Evolutionary conservation across 2,113 vertebrate genomes (phyloP), one percentile per base, ranked within the genome.

Genomic region (Scomber japonicus): DNA sequence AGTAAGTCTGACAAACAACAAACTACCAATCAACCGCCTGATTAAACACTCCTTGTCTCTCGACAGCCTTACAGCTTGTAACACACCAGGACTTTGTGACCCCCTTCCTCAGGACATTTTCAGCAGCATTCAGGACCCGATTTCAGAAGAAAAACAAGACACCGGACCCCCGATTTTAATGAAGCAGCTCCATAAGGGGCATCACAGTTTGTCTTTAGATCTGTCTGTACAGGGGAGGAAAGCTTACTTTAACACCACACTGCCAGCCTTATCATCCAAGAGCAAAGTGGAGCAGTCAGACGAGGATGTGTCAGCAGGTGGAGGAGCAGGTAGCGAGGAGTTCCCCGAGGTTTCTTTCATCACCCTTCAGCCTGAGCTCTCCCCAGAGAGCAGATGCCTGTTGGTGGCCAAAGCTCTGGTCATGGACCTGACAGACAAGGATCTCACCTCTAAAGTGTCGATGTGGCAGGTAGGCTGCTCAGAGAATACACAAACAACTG

Each of bases 341-440:
- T 83, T 61, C 15, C 68, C 82, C 40, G 78, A 88, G 0, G 84
- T 94, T 76, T 90, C 95, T 13, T 84, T 92, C 45, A 75, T 94
- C 80, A 81, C 79, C 19, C 65, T 96, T 44, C 96, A 94, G 51
- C 89, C 95, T 55, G 97, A 97, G 74, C 69, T 96, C 71, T 94
- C 93, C 57, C 46, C 93, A 21, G 96, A 97, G 75, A 94, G 88
- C 73, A 94, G 97, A 59, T 93, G 95, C 71, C 49, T 97, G 50
- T 81, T 97, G 85, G 97, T 96, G 83, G 96, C 96, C 40, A 96
- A 94, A 93, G 97, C 97, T 55, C 94, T 99, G 77, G 96, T 96
- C 67, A 87, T 95, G 85, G 90, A 96, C 59, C 92, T 93, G 73
- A 95, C 86, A 49, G 94, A 95, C 80, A 93, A 94, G 56, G 94